Evolutionary conservation across 2,797 vertebrate genomes (phyloP).

Genomic region (Clamator glandarius): DNA sequence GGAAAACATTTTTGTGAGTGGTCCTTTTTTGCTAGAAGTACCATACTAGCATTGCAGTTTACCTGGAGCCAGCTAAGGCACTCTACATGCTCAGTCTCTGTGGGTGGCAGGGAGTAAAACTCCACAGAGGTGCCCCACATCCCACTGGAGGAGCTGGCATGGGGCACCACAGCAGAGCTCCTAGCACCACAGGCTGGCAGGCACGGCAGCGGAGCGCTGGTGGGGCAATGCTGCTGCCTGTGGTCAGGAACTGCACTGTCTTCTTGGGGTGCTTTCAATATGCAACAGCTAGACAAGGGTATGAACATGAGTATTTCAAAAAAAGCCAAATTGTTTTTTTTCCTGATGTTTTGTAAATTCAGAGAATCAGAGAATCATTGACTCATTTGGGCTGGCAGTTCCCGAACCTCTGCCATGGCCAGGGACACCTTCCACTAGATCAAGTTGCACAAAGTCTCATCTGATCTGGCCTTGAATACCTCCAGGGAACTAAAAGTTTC

Average conservation of each 20-base stretch:
- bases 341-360: background rate
- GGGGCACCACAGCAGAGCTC: background rate
- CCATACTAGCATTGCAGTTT: background rate
- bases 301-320: background rate
- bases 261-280: background rate
- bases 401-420: too few species aligned
- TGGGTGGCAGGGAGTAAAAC: background rate
- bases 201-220: too few species aligned
- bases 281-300: background rate
- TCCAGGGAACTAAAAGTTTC: background rate
- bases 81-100: fast-evolving
- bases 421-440: too few species aligned
- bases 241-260: background rate
- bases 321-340: background rate
- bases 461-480: too few species aligned
- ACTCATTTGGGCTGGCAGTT: too few species aligned
- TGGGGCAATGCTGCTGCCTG: fast-evolving
- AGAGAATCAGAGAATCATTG: too few species aligned
- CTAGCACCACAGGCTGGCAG: background rate
- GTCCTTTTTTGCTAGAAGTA: background rate
- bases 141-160: background rate
- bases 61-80: background rate
- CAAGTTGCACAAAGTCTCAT: too few species aligned
- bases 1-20: background rate
- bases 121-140: fast-evolving